A percentile compares a stretch with the other conserved stretches of the same genome.
phyloP scores from a whole-genome alignment of 2,797 vertebrate genomes.

The Apogon hyalosoma region DNA sequence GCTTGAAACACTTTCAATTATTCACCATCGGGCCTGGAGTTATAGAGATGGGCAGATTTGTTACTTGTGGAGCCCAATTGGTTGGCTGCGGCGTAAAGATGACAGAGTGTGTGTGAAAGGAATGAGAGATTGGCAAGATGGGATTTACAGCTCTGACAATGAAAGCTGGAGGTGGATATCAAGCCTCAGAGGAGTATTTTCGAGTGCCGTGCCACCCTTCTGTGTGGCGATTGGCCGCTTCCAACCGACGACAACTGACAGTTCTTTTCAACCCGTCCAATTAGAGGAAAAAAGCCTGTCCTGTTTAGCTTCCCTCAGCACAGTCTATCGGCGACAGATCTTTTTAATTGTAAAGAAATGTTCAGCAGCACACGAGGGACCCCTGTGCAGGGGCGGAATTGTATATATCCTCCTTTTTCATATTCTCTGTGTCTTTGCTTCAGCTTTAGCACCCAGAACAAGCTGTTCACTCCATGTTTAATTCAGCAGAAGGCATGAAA shows the following conservation, averaged over 20 bases:
- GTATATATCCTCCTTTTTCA: slow-evolving; percentile 39
- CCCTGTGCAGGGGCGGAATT: slow-evolving; percentile 31
- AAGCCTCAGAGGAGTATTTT: slow-evolving; percentile 43
- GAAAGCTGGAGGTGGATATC: slow-evolving; percentile 50
- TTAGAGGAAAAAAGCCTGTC: slow-evolving; percentile 49
- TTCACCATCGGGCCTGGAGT: slow-evolving; percentile 43
- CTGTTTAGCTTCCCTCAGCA: slow-evolving; percentile 31
- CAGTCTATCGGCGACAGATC: slow-evolving; percentile 52
- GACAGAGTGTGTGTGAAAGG: slow-evolving; percentile 33
- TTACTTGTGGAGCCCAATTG: slow-evolving; percentile 41
- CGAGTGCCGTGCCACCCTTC: slow-evolving; percentile 14
- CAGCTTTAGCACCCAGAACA: slow-evolving; percentile 53
- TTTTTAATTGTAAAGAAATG: slow-evolving; percentile 66
- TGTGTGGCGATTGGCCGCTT: slow-evolving; percentile 47
- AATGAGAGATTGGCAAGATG: slow-evolving; percentile 40
- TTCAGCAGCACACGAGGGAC: slow-evolving; percentile 52
- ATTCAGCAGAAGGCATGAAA: slow-evolving; percentile 80
- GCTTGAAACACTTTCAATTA: slow-evolving; percentile 65
- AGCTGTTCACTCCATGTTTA: slow-evolving; percentile 77
- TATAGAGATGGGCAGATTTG: slow-evolving; percentile 56
- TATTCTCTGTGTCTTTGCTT: slow-evolving; percentile 37
- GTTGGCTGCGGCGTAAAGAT: slow-evolving; percentile 45
- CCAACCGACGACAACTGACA: slow-evolving; percentile 45
- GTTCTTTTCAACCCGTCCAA: slow-evolving; percentile 60
- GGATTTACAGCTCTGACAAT: slow-evolving; percentile 49